Evolutionary conservation across 2,797 vertebrate species (phyloP).

Genomic region (Cossypha polioptera): DNA sequence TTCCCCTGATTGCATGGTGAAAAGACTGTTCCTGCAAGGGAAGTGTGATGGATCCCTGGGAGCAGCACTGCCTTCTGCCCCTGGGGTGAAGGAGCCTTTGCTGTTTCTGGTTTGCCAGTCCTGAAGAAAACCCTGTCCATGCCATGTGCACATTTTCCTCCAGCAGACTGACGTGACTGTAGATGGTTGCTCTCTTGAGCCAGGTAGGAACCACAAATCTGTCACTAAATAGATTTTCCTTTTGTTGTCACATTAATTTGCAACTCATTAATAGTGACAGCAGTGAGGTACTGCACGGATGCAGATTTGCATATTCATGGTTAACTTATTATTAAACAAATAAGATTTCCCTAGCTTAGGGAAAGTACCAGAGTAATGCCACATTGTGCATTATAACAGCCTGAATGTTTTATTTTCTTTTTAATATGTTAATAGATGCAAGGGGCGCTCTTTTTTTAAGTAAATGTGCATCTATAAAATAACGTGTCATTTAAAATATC

Average conservation of each 20-base stretch:
- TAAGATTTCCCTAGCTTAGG: constrained; percentile 79
- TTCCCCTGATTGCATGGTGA: not conserved
- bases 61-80: constrained; percentile 15
- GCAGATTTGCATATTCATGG: constrained; percentile 82
- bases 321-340: constrained; percentile 82
- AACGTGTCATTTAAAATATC: constrained; percentile 71
- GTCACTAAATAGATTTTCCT: constrained; percentile 81
- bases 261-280: constrained; percentile 83
- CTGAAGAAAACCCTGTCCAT: not conserved
- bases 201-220: constrained; percentile 72
- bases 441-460: constrained; percentile 61
- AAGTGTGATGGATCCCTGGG: constrained; percentile 8
- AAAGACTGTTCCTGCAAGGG: constrained; percentile 1
- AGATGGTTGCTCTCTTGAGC: constrained; percentile 59
- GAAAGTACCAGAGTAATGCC: constrained; percentile 76
- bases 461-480: constrained; percentile 73
- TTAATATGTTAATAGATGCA: constrained; percentile 80
- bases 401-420: constrained; percentile 75
- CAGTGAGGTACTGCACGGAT: constrained; percentile 76
- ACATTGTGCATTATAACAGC: constrained; percentile 76
- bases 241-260: constrained; percentile 83
- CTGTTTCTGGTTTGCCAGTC: not conserved
- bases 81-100: rapidly evolving
- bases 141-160: not conserved
- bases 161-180: not conserved